phyloP scores from a whole-genome alignment of 2,113 vertebrate species.

The Stegostoma tigrinum region DNA sequence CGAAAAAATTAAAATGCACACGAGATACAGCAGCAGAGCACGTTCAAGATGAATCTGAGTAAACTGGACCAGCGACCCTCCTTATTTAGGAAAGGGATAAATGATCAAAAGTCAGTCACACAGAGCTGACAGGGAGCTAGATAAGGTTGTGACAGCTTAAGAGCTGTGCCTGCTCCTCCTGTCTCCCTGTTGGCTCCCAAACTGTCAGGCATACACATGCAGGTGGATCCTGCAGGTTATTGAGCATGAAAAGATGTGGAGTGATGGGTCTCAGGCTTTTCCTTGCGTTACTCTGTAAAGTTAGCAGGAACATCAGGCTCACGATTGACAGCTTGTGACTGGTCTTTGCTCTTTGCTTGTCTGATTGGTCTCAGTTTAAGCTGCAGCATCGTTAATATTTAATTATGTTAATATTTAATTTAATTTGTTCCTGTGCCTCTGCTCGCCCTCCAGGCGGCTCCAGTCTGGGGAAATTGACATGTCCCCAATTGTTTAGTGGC shows the following conservation, averaged over 20 bases:
- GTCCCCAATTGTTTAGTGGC: neutral
- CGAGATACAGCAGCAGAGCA: neutral
- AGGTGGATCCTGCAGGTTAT: neutral
- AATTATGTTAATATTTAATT: constrained; percentile 35
- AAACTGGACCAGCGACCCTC: neutral
- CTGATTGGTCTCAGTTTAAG: constrained; percentile 3
- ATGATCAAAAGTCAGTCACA: neutral
- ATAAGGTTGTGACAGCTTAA: neutral
- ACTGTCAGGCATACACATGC: neutral
- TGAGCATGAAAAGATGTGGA: neutral
- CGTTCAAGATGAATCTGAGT: neutral
- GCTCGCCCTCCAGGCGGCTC: neutral
- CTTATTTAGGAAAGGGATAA: neutral
- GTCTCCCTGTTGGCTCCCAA: too few relatives aligned
- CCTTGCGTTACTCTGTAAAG: neutral
- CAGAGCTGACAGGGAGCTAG: neutral
- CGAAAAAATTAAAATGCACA: neutral
- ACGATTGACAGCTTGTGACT: neutral
- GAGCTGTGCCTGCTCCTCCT: neutral
- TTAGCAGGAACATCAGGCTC: neutral
- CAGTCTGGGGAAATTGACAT: neutral
- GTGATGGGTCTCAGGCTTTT: neutral
- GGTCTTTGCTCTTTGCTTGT: neutral
- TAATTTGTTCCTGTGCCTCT: neutral
- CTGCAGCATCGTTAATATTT: constrained; percentile 23